phyloP scores from a whole-genome alignment of 1,140 invertebrate genomes.

The Riptortus pedestris region DNA sequence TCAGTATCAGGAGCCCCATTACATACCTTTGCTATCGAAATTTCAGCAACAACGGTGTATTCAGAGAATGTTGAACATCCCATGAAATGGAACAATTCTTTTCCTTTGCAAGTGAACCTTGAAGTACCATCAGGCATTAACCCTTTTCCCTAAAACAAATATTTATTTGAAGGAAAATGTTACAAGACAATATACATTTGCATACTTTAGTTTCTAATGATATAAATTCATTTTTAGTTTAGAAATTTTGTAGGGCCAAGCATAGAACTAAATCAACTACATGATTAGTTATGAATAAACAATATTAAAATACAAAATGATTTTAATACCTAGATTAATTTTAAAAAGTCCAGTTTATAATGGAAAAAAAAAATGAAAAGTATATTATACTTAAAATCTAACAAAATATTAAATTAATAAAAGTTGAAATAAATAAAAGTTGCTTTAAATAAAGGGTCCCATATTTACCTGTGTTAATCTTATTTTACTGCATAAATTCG shows the following conservation, averaged over 20 bases:
- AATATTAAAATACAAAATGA: conserved; percentile 4
- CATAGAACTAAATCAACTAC: no score
- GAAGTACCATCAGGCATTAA: conserved; percentile 94
- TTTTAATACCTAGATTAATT: background rate
- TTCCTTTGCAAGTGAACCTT: conserved; percentile 83
- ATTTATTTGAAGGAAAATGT: conserved; percentile 13
- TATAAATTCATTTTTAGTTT: no score
- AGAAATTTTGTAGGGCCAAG: no score
- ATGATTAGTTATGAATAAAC: no score
- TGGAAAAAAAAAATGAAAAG: background rate
- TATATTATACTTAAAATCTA: background rate
- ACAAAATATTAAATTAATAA: background rate
- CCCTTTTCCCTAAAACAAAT: conserved; percentile 61
- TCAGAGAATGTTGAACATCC: conserved; percentile 95
- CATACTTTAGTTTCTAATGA: background rate
- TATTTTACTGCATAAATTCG: conserved; percentile 94
- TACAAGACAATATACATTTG: background rate
- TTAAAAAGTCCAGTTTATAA: background rate
- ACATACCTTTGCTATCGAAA: conserved; percentile 75
- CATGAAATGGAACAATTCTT: conserved; percentile 92
- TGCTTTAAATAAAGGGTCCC: no score
- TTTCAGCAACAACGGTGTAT: conserved; percentile 95
- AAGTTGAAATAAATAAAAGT: background rate
- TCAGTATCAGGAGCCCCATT: no score
- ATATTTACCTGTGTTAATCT: conserved; percentile 63